Evolutionary conservation across 1,140 invertebrate genomes (phyloP).

Genomic region (Drosophila prosaltans): DNA sequence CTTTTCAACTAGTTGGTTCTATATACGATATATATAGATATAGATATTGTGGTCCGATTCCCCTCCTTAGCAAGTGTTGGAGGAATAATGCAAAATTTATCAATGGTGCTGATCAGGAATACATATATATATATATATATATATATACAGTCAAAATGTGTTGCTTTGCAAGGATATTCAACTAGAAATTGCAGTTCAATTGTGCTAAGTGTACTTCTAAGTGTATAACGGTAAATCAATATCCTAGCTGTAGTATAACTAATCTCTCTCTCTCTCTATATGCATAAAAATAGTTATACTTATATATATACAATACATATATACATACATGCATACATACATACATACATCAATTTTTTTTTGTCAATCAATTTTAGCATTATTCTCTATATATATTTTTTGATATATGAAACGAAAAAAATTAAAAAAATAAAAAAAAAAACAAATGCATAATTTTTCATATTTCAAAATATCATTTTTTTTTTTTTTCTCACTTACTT

Average conservation of each 20-base stretch:
- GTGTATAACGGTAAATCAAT: slow-evolving; percentile 70
- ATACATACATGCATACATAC: slow-evolving; percentile 23
- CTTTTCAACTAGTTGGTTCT: too few species aligned
- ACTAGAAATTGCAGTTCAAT: slow-evolving; percentile 56
- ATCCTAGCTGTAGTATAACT: slow-evolving; percentile 64
- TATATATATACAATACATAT: slow-evolving; percentile 23
- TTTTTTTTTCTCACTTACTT: slow-evolving; percentile 42
- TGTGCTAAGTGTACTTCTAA: slow-evolving; percentile 78
- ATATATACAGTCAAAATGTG: neutral
- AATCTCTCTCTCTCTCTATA: slow-evolving; percentile 18
- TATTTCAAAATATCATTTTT: slow-evolving; percentile 17
- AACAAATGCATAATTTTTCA: slow-evolving; percentile 14
- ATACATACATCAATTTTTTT: slow-evolving; percentile 8
- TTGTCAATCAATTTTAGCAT: neutral
- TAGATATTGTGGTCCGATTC: neutral
- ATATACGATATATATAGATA: neutral
- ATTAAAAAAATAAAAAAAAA: neutral
- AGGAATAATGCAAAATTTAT: neutral
- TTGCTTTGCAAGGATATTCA: neutral
- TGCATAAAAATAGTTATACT: slow-evolving; percentile 25
- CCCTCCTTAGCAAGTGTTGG: neutral
- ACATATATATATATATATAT: neutral
- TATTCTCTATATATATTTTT: slow-evolving; percentile 49
- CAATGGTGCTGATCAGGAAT: slow-evolving; percentile 1
- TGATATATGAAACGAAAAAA: slow-evolving; percentile 38